Percentiles rank a stretch among this genome's conserved stretches.
Evolutionary conservation across 2,113 vertebrate species (phyloP).

Genomic region (Aegotheles bennettii): DNA sequence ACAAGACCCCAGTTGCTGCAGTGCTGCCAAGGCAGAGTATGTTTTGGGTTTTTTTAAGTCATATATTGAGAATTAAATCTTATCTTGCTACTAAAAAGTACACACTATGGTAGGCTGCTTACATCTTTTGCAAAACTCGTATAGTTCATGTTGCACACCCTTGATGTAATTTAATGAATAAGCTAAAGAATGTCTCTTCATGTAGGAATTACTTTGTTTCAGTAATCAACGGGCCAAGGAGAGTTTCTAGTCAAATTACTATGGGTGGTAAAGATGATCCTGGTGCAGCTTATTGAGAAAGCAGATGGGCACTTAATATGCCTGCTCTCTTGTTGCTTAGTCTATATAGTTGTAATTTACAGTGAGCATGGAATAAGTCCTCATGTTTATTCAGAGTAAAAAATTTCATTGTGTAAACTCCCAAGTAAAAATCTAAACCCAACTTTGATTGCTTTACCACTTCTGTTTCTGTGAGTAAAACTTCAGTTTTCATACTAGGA

Average conservation of each 20-base stretch:
- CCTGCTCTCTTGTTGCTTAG: background rate
- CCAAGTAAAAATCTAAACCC: background rate
- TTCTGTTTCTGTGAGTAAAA: background rate
- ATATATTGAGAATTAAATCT: background rate
- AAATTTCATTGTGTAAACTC: background rate
- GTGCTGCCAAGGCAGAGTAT: constrained; percentile 82
- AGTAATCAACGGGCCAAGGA: background rate
- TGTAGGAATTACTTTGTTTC: background rate
- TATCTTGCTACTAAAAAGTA: background rate
- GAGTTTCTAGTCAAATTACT: background rate
- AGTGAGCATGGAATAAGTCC: background rate
- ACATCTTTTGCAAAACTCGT: background rate
- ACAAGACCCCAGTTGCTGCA: constrained; percentile 81
- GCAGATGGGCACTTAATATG: too few relatives aligned
- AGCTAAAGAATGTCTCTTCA: background rate
- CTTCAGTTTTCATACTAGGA: background rate
- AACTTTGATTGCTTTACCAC: fast-evolving
- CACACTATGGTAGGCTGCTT: background rate
- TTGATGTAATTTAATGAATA: background rate
- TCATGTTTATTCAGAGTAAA: background rate
- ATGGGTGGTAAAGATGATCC: background rate
- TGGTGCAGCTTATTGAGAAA: background rate
- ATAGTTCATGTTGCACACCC: background rate
- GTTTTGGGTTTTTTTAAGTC: constrained; percentile 3
- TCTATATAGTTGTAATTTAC: background rate